These are phyloP conservation scores for Arrhopalites spinosus DNA, from an alignment of 2,888 invertebrate species.

Conservation along the genomic window DNA sequence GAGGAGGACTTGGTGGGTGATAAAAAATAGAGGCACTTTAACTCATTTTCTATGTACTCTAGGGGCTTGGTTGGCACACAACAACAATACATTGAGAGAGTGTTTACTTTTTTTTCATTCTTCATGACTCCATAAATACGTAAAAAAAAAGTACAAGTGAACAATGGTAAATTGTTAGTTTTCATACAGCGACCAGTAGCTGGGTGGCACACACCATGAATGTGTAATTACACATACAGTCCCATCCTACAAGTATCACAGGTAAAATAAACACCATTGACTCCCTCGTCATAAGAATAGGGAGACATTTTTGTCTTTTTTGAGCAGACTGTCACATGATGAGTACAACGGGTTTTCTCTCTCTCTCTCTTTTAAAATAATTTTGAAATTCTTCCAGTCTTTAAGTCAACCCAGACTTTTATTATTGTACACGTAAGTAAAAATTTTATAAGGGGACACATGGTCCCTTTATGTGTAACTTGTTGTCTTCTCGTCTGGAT, in stretches of 20 bases:
- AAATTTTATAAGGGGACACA: too few species aligned
- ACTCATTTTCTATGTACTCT: constrained; percentile 23
- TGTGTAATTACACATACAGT: constrained; percentile 41
- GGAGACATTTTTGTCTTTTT: neutral
- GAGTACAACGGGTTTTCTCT: too few species aligned
- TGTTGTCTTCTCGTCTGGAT: neutral
- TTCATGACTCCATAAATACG: constrained; percentile 19
- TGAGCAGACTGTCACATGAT: too few species aligned
- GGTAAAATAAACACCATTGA: neutral
- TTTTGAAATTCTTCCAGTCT: too few species aligned
- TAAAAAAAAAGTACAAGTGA: constrained; percentile 19
- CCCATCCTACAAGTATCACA: constrained; percentile 19
- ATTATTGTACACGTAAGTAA: too few species aligned
- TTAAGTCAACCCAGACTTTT: too few species aligned
- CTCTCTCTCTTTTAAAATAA: too few species aligned
- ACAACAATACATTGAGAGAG: constrained; percentile 17
- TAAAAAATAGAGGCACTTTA: constrained; percentile 43
- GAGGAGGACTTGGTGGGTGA: constrained; percentile 44
- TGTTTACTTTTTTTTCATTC: constrained; percentile 25
- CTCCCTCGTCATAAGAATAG: neutral
- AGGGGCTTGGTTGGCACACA: neutral
- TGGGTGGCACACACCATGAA: constrained; percentile 46
- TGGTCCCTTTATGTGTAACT: too few species aligned
- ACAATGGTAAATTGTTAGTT: constrained; percentile 27
- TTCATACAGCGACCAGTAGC: constrained; percentile 37